phyloP scores from a whole-genome alignment of 2,888 invertebrate genomes.

The Pristionchus entomophagus region DNA sequence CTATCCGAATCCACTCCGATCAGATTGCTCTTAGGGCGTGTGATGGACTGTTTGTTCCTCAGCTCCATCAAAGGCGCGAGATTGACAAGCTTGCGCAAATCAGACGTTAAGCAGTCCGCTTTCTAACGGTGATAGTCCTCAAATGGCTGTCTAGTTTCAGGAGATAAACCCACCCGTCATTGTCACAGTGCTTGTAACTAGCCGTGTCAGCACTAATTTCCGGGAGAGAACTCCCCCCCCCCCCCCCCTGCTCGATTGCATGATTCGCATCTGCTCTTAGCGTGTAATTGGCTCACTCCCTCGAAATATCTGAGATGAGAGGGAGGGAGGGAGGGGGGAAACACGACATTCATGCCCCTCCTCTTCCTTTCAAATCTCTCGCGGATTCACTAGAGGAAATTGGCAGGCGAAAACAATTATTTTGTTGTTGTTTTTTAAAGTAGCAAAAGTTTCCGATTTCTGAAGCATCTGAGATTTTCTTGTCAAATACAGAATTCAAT shows the following conservation, averaged over 20 bases:
- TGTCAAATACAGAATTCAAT: not conserved
- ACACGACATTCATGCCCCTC: slow-evolving; percentile 23
- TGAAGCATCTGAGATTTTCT: not conserved
- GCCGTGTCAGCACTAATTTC: too few relatives aligned
- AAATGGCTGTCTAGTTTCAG: too few relatives aligned
- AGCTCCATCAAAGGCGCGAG: not conserved
- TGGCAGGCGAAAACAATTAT: too few relatives aligned
- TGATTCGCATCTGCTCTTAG: slow-evolving; percentile 21
- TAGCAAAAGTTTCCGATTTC: too few relatives aligned
- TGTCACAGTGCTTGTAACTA: too few relatives aligned
- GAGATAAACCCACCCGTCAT: too few relatives aligned
- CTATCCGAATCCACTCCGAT: too few relatives aligned
- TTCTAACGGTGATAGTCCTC: too few relatives aligned
- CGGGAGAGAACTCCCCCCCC: too few relatives aligned
- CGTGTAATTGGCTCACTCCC: slow-evolving; percentile 22
- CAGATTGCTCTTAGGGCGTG: not conserved
- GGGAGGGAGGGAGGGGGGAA: not conserved
- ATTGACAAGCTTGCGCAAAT: not conserved
- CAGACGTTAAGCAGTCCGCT: too few relatives aligned
- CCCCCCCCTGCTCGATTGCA: not conserved
- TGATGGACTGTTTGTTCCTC: not conserved
- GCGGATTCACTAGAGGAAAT: not conserved
- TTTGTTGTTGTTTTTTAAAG: too few relatives aligned
- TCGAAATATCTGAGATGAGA: slow-evolving; percentile 24
- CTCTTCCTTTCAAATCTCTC: too few relatives aligned